phyloP scores from a whole-genome alignment of 2,113 vertebrate species.

The Narcine bancroftii region DNA sequence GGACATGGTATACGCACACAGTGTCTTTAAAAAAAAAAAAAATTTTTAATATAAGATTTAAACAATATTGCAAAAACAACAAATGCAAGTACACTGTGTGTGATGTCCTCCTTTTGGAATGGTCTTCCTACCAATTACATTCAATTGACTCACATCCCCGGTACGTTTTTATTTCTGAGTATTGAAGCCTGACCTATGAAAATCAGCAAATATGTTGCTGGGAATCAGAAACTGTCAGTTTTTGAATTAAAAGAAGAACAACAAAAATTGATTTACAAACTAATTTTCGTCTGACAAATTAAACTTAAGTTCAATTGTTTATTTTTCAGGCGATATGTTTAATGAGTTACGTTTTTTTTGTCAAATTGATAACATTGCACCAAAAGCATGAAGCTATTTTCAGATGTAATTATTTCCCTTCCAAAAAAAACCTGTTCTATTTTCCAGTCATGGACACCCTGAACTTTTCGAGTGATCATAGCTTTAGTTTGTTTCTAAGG shows the following conservation, averaged over 20 bases:
- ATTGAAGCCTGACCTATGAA: not conserved
- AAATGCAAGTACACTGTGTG: too few species aligned
- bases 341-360: not conserved
- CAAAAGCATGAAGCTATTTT: slow-evolving; percentile 34
- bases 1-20: too few species aligned
- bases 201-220: not conserved
- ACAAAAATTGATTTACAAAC: not conserved
- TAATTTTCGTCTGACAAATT: slow-evolving; percentile 45
- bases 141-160: too few species aligned
- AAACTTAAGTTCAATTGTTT: slow-evolving; percentile 42
- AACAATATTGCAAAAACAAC: too few species aligned
- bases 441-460: slow-evolving; percentile 32
- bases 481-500: slow-evolving; percentile 47
- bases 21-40: too few species aligned
- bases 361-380: not conserved
- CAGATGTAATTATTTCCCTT: slow-evolving; percentile 33
- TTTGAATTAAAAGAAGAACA: not conserved
- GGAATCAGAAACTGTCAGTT: not conserved
- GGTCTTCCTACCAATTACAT: too few species aligned
- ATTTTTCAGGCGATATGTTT: slow-evolving; percentile 49
- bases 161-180: too few species aligned
- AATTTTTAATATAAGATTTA: too few species aligned
- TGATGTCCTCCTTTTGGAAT: too few species aligned
- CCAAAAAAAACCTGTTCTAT: slow-evolving; percentile 12
- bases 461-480: slow-evolving; percentile 33